Evolutionary conservation across 2,113 vertebrate species (phyloP), one percentile per base, ranked within the genome.

Genomic region (Gasterosteus nipponicus): DNA sequence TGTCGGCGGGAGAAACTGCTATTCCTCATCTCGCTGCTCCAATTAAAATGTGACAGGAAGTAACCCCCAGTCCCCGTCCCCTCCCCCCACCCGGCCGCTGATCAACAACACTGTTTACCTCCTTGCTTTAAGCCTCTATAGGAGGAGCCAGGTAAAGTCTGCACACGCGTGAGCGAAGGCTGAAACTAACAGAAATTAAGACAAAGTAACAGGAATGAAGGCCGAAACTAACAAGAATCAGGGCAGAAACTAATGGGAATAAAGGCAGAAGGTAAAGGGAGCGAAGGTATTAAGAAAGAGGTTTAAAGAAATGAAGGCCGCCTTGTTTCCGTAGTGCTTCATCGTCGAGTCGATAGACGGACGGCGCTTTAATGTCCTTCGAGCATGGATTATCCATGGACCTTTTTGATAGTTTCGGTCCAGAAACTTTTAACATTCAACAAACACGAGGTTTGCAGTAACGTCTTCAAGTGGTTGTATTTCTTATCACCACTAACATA

Each of bases 1-100:
- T 73, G 84, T 75, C 56, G n/a, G 78, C 31, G 6, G 73, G 60
- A 73, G 79, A 73, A 78, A 53, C n/a, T 22, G 0, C 66, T 76
- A 81, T 87, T 87, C 78, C 76, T 91, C 91, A 89, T 85, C 68
- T 60, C 74, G 26, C 8, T 66, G 14, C 70, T 80, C 81, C 83
- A 92, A 92, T 92, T 90, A 90, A 89, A 88, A 78, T 73, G 54
- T 83, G 81, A 86, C 77, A 76, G 72, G 70, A 84, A 83, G 65
- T 85, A 58, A 72, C 47, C 47, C 47, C 47, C 19, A 26, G 22
- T 26, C 22, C 22, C 22, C 22, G 22, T 10, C 49, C 49, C 6
- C 1, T n/a, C 10, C n/a, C 15, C 51, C 1, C 19, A 9, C 8
- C 15, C 8, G 3, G 11, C 42, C 8, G 11, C 80, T 74, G 80